phyloP scores from a whole-genome alignment of 2,888 invertebrate species.

The Boloria euphrosyne region DNA sequence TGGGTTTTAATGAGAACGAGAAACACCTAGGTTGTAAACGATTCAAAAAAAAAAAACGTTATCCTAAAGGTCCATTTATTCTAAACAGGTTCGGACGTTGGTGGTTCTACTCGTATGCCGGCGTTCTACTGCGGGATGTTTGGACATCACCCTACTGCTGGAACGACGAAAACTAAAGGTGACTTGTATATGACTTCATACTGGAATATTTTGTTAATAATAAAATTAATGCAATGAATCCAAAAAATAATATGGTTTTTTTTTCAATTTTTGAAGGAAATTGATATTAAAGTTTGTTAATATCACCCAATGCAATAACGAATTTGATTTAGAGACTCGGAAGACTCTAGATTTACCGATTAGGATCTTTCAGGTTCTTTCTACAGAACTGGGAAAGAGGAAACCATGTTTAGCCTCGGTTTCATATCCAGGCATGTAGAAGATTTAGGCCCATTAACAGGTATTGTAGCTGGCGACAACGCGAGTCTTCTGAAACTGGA shows the following conservation, averaged over 20 bases:
- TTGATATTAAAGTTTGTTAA: too few relatives aligned
- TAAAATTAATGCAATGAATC: too few relatives aligned
- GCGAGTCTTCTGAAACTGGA: constrained; percentile 83
- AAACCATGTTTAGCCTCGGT: constrained; percentile 91
- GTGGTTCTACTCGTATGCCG: constrained; percentile 96
- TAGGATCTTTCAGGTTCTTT: constrained; percentile 83
- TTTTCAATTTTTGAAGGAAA: too few relatives aligned
- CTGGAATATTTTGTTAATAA: too few relatives aligned
- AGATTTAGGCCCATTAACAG: constrained; percentile 90
- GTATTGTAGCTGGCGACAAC: constrained; percentile 84
- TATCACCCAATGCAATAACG: too few relatives aligned
- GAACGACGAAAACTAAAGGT: constrained; percentile 76
- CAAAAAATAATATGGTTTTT: too few relatives aligned
- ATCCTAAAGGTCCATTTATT: too few relatives aligned
- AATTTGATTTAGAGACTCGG: too few relatives aligned
- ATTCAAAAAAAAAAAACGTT: too few relatives aligned
- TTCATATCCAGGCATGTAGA: constrained; percentile 91
- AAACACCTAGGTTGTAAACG: too few relatives aligned
- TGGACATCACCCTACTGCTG: constrained; percentile 90
- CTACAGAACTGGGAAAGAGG: constrained; percentile 85
- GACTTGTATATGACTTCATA: neutral
- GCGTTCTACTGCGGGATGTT: constrained; percentile 94
- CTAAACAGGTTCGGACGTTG: constrained; percentile 89
- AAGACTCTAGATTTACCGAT: neutral
- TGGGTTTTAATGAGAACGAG: too few relatives aligned